Evolutionary conservation across 2,797 vertebrate species (phyloP).

Genomic region (Margarornis squamiger): DNA sequence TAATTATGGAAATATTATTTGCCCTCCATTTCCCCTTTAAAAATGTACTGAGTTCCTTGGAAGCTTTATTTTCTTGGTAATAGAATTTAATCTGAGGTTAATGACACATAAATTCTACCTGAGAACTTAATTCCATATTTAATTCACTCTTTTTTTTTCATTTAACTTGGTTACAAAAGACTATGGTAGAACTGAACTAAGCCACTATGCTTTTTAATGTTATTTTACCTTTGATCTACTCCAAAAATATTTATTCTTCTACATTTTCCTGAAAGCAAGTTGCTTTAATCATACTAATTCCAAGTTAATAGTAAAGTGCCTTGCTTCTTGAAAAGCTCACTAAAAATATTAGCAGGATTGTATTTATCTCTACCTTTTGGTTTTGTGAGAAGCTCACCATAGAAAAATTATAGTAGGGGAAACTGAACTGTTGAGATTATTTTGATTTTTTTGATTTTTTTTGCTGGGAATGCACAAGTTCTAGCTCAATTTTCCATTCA

Average conservation of each 20-base stretch:
- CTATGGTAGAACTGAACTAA: neutral
- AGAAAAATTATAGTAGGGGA: neutral
- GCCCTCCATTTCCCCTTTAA: conserved; percentile 55
- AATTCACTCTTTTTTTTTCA: neutral
- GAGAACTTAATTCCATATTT: conserved; percentile 56
- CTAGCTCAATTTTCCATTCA: neutral
- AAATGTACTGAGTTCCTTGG: neutral
- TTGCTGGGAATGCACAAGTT: neutral
- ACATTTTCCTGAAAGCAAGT: neutral
- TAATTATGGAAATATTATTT: conserved; percentile 68
- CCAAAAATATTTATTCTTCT: neutral
- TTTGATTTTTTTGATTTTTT: neutral
- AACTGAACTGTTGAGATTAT: neutral
- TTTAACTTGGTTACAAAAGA: conserved; percentile 13
- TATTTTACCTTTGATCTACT: conserved; percentile 17
- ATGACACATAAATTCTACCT: conserved; percentile 66
- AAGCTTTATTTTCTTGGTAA: conserved; percentile 61
- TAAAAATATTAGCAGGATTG: neutral
- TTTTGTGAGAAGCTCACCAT: neutral
- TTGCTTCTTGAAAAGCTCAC: neutral
- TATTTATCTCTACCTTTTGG: neutral
- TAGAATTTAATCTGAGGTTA: conserved; percentile 61
- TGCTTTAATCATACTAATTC: neutral
- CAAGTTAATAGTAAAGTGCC: neutral
- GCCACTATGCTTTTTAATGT: neutral